Evolutionary conservation across 2,888 invertebrate species (phyloP).

Genomic region (Agrochola lota): DNA sequence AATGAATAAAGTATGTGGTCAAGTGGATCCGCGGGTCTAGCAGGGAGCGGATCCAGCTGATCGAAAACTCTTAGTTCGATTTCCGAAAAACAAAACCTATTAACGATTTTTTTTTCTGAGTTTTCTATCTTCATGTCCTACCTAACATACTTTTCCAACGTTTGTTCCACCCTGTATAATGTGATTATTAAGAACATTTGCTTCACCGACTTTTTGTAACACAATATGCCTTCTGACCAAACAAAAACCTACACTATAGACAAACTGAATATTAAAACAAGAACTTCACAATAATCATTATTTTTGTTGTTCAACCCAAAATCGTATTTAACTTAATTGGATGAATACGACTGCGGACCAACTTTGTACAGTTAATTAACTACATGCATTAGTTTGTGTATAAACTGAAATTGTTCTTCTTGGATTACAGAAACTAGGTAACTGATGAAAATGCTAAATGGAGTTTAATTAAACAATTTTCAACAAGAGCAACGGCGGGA

Average conservation of each 20-base stretch:
- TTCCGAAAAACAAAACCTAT: neutral
- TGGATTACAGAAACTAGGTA: constrained; percentile 39
- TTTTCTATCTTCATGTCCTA: neutral
- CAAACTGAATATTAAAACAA: constrained; percentile 32
- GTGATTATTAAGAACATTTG: constrained; percentile 18
- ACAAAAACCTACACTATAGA: constrained; percentile 28
- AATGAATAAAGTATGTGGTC: too few species aligned
- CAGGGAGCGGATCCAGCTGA: too few species aligned
- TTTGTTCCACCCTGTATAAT: neutral
- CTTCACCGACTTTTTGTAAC: neutral
- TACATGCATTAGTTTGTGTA: constrained; percentile 58
- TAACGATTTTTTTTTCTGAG: neutral
- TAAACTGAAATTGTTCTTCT: constrained; percentile 55
- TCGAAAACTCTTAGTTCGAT: too few species aligned
- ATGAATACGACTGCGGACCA: constrained; percentile 59
- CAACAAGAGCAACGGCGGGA: constrained; percentile 2
- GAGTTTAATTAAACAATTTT: constrained; percentile 48
- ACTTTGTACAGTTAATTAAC: constrained; percentile 63
- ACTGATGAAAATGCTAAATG: constrained; percentile 41
- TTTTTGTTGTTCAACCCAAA: constrained; percentile 50
- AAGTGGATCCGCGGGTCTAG: too few species aligned
- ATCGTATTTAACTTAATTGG: constrained; percentile 65
- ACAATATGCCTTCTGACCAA: constrained; percentile 27
- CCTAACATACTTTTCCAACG: neutral
- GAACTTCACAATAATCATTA: constrained; percentile 35